Conservation (phyloP, 2,797 vertebrate genomes). For the Florisuga fusca region DNA sequence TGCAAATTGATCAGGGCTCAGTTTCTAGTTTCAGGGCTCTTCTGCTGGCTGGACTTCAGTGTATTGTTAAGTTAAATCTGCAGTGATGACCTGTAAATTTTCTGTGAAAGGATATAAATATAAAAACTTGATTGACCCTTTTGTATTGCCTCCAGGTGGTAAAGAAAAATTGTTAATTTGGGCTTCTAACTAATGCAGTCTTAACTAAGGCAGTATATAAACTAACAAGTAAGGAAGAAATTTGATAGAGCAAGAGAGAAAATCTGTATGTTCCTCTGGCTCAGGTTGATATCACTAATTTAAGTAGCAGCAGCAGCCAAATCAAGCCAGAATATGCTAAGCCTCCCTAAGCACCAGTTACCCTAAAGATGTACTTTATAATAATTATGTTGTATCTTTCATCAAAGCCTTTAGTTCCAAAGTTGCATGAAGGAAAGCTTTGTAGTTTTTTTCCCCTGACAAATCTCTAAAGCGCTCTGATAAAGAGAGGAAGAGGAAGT, state of each 20-base stretch:
- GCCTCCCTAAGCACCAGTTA: conserved; percentile 7
- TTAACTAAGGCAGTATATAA: background rate
- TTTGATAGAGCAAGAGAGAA: background rate
- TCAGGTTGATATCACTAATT: background rate
- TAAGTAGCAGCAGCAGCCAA: background rate
- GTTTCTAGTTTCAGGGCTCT: background rate
- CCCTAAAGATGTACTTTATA: conserved; percentile 15
- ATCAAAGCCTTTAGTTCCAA: conserved; percentile 44
- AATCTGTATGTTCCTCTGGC: background rate
- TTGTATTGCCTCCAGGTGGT: background rate
- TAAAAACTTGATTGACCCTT: background rate
- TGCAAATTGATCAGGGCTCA: background rate
- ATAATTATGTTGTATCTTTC: conserved; percentile 38
- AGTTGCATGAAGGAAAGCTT: background rate
- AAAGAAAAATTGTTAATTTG: background rate
- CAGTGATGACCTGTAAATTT: background rate
- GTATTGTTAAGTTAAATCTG: background rate
- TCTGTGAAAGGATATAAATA: background rate
- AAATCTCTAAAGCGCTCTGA: conserved; percentile 1
- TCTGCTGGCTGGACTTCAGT: background rate
- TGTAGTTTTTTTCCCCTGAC: conserved; percentile 31
- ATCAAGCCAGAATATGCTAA: conserved; percentile 16
- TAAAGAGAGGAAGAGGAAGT: conserved; percentile 42
- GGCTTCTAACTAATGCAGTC: background rate
- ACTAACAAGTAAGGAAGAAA: background rate